A percentile compares a stretch with the other conserved stretches of the same genome.
phyloP scores from a whole-genome alignment of 2,888 invertebrate species.

The Scaeva pyrastri region DNA sequence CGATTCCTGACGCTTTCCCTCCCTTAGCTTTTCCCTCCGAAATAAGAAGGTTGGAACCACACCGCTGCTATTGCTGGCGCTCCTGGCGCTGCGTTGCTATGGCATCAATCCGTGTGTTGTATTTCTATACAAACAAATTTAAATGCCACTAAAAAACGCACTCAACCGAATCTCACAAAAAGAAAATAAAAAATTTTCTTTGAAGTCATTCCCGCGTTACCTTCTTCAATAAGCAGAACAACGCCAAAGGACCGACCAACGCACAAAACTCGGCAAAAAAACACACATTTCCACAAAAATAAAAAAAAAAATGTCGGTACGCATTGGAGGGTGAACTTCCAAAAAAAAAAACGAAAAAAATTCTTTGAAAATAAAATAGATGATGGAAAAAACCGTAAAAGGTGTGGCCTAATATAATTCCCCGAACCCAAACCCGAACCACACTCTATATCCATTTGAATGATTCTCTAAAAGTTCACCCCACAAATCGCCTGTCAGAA shows the following conservation, averaged over 20 bases:
- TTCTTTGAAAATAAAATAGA: constrained; percentile 64
- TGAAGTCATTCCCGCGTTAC: constrained; percentile 72
- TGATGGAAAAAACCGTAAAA: constrained; percentile 71
- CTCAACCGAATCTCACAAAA: constrained; percentile 54
- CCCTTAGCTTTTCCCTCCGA: constrained; percentile 1
- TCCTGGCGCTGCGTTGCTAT: constrained; percentile 52
- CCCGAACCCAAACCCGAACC: constrained; percentile 11
- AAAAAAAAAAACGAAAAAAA: constrained; percentile 27
- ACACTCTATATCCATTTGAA: constrained; percentile 33
- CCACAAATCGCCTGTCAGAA: constrained; percentile 69
- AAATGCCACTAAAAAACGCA: constrained; percentile 76
- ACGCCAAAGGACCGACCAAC: constrained; percentile 38
- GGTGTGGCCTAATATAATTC: constrained; percentile 75
- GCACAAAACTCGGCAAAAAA: constrained; percentile 31
- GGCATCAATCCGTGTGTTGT: constrained; percentile 67
- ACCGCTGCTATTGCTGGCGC: neutral
- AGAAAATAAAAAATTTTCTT: constrained; percentile 55
- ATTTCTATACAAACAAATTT: constrained; percentile 75
- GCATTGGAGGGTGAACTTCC: constrained; percentile 70
- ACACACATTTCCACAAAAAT: constrained; percentile 31
- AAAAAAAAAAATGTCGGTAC: constrained; percentile 73
- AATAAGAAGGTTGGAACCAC: neutral
- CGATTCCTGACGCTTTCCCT: constrained; percentile 37
- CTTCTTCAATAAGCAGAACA: constrained; percentile 72
- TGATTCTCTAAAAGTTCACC: constrained; percentile 52